Evolutionary conservation across 2,113 vertebrate genomes (phyloP), one percentile per base, ranked within the genome.

Genomic region (Callospermophilus lateralis): DNA sequence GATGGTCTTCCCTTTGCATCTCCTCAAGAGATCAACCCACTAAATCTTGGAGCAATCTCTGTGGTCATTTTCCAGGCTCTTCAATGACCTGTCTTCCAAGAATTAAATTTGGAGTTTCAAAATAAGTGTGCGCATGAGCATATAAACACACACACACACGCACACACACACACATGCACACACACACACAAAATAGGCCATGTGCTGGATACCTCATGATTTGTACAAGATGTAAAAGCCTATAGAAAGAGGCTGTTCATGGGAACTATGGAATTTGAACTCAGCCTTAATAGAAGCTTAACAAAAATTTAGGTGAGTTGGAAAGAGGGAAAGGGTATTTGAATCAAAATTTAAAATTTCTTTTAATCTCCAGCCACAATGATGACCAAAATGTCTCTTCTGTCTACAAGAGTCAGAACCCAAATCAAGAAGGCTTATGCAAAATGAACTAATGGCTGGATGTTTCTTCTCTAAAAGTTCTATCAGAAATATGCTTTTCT

Each of bases 331-430:
- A 17, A 90, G 15, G 24, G 7, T 30, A 68, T 85, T 67, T 58
- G 24, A 85, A 24, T 4, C 13, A 51, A 51, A 79, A 19, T 70
- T 95, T 90, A 48, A 78, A 77, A 48, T 92, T 28, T 83, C 34
- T 87, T 92, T 70, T 45, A 67, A n/a, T 74, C 22, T 91, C 53
- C 19, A 91, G 53, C 4, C 28, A 87, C 3, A 32, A 0, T 55
- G 17, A 68, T 68, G 32, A 74, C 12, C 8, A 94, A 89, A 89
- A n/a, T 78, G 4, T 58, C 28, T 84, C 48, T 32, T 85, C 15
- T 72, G 26, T 24, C 48, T 78, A 17, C 2, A 67, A 96, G 24
- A 93, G 63, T 30, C 45, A 92, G 76, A 67, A 91, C 22, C 4
- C 68, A 73, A 89, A 17, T 83, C 68, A 86, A 74, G 51, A 19